A percentile compares a stretch with the other conserved stretches of the same genome.
phyloP scores from a whole-genome alignment of 2,888 invertebrate genomes.

The Octodonta nipae region DNA sequence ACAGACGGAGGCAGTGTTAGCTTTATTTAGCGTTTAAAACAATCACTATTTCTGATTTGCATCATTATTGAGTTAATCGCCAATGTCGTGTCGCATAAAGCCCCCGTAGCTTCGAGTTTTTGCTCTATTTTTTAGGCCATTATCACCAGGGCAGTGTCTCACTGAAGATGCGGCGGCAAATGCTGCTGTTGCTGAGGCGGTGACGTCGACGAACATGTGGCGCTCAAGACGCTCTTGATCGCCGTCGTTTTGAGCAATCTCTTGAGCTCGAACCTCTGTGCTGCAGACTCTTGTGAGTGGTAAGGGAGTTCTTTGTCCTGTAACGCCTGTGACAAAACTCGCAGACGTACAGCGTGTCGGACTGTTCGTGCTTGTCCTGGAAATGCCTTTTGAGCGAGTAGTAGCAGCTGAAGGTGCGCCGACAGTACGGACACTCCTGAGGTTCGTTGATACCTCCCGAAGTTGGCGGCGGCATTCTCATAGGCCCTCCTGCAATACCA shows the following conservation, averaged over 20 bases:
- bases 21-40: no score
- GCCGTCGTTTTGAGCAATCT: slow-evolving; percentile 75
- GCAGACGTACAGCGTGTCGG: slow-evolving; percentile 78
- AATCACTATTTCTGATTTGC: no score
- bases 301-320: slow-evolving; percentile 81
- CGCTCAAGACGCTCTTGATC: slow-evolving; percentile 65
- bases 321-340: slow-evolving; percentile 83
- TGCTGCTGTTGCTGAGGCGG: slow-evolving; percentile 16
- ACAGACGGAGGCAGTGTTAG: not conserved
- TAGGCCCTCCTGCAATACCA: slow-evolving; percentile 25
- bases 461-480: slow-evolving; percentile 76
- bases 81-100: not conserved
- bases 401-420: slow-evolving; percentile 84
- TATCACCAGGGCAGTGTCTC: no score
- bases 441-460: slow-evolving; percentile 85
- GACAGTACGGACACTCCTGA: slow-evolving; percentile 85
- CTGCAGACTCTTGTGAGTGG: slow-evolving; percentile 84
- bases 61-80: no score
- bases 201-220: slow-evolving; percentile 29
- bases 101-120: no score
- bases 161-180: slow-evolving; percentile 7
- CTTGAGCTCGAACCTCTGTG: slow-evolving; percentile 78
- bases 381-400: slow-evolving; percentile 85
- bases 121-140: no score
- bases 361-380: slow-evolving; percentile 87